A percentile compares a stretch with the other conserved stretches of the same genome.
Evolutionary conservation across 2,797 vertebrate species (phyloP).

Genomic region (Helicolenus hilgendorfi): DNA sequence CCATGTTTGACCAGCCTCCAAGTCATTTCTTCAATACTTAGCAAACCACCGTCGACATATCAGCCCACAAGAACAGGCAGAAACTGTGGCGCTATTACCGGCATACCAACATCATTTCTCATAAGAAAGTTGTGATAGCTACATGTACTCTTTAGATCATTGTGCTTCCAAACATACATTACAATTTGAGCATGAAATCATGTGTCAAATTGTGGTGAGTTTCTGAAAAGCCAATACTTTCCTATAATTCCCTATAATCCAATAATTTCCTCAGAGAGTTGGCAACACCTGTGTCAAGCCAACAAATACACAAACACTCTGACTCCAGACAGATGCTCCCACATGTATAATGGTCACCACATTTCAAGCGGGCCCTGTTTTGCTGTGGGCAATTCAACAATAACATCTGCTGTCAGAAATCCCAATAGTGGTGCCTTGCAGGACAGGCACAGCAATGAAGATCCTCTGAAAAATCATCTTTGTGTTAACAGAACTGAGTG

Average conservation of each 20-base stretch:
- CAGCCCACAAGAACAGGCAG: background rate
- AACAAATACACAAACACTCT: background rate
- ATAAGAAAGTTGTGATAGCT: background rate
- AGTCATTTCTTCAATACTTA: background rate
- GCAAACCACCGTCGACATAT: background rate
- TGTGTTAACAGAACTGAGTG: background rate
- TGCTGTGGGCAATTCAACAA: conserved; percentile 1
- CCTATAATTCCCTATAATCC: too few relatives aligned
- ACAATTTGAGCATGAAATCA: background rate
- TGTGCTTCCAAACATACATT: background rate
- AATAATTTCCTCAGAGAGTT: background rate
- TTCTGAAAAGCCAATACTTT: background rate
- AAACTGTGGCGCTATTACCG: background rate
- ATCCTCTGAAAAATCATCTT: background rate
- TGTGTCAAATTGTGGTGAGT: background rate
- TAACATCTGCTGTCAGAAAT: conserved; percentile 23
- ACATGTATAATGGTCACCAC: conserved; percentile 9
- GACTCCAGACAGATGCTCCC: background rate
- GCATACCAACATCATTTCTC: background rate
- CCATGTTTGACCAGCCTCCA: conserved; percentile 6
- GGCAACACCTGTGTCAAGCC: background rate
- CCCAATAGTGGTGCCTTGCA: background rate
- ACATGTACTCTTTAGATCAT: background rate
- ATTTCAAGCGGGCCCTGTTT: conserved; percentile 4
- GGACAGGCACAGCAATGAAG: background rate